Conservation (phyloP, 2,888 invertebrate genomes). For the Acronicta leporina region DNA sequence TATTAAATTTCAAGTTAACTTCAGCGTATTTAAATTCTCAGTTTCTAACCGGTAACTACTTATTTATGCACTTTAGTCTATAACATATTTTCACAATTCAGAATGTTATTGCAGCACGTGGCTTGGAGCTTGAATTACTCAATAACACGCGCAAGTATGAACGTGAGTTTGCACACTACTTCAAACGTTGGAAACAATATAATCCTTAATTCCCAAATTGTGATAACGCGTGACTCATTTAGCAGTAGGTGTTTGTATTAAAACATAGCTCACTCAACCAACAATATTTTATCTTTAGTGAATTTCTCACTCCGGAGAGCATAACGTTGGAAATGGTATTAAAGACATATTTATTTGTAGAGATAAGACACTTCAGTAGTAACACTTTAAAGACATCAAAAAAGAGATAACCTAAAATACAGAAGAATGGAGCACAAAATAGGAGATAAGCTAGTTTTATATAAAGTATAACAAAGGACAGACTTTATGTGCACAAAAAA, state of each 20-base stretch:
- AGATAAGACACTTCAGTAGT: slow-evolving; percentile 19
- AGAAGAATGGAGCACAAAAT: slow-evolving; percentile 18
- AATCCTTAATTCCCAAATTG: slow-evolving; percentile 8
- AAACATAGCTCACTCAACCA: slow-evolving; percentile 21
- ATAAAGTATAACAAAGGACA: neutral
- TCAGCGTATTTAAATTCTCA: slow-evolving; percentile 5
- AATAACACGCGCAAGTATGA: slow-evolving; percentile 37
- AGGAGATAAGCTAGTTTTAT: slow-evolving; percentile 3
- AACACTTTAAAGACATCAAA: slow-evolving; percentile 7
- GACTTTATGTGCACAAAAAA: neutral
- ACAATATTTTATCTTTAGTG: slow-evolving; percentile 23
- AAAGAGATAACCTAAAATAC: slow-evolving; percentile 12
- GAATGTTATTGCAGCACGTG: slow-evolving; percentile 40
- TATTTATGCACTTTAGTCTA: slow-evolving; percentile 22
- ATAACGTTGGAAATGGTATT: slow-evolving; percentile 13
- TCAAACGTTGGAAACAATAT: slow-evolving; percentile 1
- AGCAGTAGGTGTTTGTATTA: slow-evolving; percentile 4
- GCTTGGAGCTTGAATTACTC: slow-evolving; percentile 27
- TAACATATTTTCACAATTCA: slow-evolving; percentile 31
- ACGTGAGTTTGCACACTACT: slow-evolving; percentile 18
- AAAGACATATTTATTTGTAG: slow-evolving; percentile 10
- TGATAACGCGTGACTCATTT: slow-evolving; percentile 5
- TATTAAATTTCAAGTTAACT: slow-evolving; percentile 6
- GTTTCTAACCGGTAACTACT: slow-evolving; percentile 5
- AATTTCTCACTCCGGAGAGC: slow-evolving; percentile 11